These are phyloP conservation scores for Phytoseiulus persimilis DNA, from an alignment of 2,888 invertebrate species.

Conservation along the genomic window DNA sequence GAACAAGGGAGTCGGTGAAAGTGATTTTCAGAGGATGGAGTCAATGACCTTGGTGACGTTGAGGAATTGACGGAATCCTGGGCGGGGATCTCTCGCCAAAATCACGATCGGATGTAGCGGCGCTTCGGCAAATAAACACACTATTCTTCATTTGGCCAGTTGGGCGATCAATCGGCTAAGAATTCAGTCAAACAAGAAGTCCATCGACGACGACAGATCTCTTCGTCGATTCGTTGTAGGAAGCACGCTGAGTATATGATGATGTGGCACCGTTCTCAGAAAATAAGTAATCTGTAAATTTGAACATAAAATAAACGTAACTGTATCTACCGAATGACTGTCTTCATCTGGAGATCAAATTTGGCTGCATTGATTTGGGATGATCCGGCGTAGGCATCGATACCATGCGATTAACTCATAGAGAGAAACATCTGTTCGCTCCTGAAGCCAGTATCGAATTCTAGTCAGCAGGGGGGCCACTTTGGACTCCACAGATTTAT, in stretches of 20 bases:
- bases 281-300: neutral
- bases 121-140: neutral
- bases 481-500: no score
- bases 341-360: neutral
- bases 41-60: no score
- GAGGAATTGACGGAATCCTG: neutral
- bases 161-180: neutral
- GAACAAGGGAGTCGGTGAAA: neutral
- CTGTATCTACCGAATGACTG: neutral
- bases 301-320: neutral
- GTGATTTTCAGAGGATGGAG: neutral
- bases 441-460: no score
- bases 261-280: neutral
- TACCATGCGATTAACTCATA: no score
- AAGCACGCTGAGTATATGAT: neutral
- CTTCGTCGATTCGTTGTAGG: neutral
- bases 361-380: neutral
- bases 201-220: neutral
- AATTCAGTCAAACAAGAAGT: neutral
- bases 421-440: no score
- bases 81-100: neutral
- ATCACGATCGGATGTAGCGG: neutral
- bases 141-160: neutral
- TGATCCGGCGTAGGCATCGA: no score
- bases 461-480: no score